A percentile compares a stretch with the other conserved stretches of the same genome.
Conservation (phyloP, 1,140 invertebrate species). For the Pachypsylla venusta region DNA sequence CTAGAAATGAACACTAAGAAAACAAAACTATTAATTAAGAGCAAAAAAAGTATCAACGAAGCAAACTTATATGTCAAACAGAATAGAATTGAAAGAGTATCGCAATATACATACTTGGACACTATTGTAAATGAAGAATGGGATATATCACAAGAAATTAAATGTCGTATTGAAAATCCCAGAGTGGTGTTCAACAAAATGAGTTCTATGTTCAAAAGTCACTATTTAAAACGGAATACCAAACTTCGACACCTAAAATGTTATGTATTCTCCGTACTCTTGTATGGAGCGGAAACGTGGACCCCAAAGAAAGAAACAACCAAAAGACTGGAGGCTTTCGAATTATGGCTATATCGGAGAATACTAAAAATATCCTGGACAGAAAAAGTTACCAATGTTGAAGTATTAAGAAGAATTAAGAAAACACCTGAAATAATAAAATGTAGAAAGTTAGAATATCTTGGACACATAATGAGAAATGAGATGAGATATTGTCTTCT, state of each 20-base stretch:
- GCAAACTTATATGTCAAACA: no score
- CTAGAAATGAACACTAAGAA: no score
- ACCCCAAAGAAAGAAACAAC: slow-evolving; percentile 4
- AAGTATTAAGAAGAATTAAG: slow-evolving; percentile 10
- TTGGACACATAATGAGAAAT: slow-evolving; percentile 13
- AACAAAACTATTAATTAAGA: no score
- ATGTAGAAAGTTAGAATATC: slow-evolving; percentile 10
- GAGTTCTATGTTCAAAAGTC: no score
- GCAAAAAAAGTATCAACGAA: no score
- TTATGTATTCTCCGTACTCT: background rate
- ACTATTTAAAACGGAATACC: no score
- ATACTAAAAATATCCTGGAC: slow-evolving; percentile 12
- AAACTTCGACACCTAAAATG: slow-evolving; percentile 11
- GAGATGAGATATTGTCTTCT: slow-evolving; percentile 9
- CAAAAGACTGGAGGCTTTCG: slow-evolving; percentile 4
- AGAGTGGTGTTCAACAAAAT: no score
- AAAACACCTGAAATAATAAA: background rate
- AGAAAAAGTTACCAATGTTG: slow-evolving; percentile 11
- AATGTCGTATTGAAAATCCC: no score
- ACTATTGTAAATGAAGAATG: no score
- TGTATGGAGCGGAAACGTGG: slow-evolving; percentile 9
- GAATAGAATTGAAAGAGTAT: no score
- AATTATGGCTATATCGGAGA: slow-evolving; percentile 12
- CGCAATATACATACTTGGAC: no score
- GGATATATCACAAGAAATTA: no score